Base-by-base conservation (phyloP, 2,888 invertebrate genomes). In the Helobdella robusta region DNA sequence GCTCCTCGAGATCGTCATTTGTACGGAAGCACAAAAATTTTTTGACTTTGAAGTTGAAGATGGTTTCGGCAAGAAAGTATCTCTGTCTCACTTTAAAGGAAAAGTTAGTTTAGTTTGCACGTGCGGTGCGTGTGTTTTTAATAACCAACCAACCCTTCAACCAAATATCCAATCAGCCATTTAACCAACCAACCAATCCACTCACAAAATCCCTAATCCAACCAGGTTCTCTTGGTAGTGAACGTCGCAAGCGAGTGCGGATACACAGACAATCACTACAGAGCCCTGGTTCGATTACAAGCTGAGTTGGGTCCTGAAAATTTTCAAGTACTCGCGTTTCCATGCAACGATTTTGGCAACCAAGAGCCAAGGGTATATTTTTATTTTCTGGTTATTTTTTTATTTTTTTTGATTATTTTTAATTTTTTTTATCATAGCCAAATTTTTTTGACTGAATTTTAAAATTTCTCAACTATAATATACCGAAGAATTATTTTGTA, bases 181-280 rank as follows among this genome's bases (percentile, higher is more conserved):
- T 18, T 25, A 6, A 50, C 50, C 50, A 50, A 50, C 50, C 50
- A 50, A 50, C 50, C 5, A 6, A n/a, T 25, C 6, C n/a, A n/a
- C 34, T 23, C 5, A 4, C 58, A 6, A 32, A n/a, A n/a, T 5
- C n/a, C 34, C 34, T 5, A 5, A n/a, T n/a, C 35, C 8, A 11
- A n/a, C 4, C 68, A 78, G 78, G 81, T 81, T 2, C 73, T 76
- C 0, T 70, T 83, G 50, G 78, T 82, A 18, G 81, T 82, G 3
- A 83, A 83, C 75, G 82, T 82, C 6, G 83, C 83, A 1, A 81
- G 81, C 68, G 77, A 80, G 64, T 83, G 83, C 75, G 82, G 82
- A 6, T 82, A 77, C 70, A 82, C 83, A 44, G 81, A 83, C 66
- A 69, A 73, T 18, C 81, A 82, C 69, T 82, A 82, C 71, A 77